These are phyloP conservation scores for Rhinogobius similis DNA, from an alignment of 2,113 vertebrate genomes.

Conservation along the genomic window DNA sequence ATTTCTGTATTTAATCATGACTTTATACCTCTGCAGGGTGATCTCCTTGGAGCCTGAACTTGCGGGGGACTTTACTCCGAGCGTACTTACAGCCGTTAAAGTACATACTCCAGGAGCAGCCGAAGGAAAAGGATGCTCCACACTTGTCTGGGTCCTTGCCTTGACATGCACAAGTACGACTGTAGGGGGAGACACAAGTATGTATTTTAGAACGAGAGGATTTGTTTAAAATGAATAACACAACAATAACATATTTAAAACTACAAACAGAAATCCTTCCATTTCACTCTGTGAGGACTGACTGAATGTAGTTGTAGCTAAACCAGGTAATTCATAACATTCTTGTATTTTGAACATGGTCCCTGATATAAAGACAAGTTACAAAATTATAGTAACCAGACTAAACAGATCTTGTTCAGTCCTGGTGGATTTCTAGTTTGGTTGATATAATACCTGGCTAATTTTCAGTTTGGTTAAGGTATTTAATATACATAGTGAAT, in stretches of 20 bases:
- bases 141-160: constrained; percentile 92
- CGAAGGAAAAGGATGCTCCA: constrained; percentile 97
- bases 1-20: background rate
- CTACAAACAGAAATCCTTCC: background rate
- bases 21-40: constrained; percentile 88
- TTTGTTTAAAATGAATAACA: background rate
- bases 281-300: background rate
- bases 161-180: constrained; percentile 98
- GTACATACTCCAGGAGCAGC: constrained; percentile 99
- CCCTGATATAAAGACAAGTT: background rate
- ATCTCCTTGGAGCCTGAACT: constrained; percentile 94
- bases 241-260: background rate
- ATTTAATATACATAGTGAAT: too few species aligned
- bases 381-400: background rate
- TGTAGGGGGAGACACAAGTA: constrained; percentile 70
- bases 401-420: background rate
- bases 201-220: background rate
- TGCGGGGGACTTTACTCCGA: constrained; percentile 94
- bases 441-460: too few species aligned
- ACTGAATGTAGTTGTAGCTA: background rate
- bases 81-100: constrained; percentile 99
- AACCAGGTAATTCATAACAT: background rate
- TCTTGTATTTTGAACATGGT: background rate
- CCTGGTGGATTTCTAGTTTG: too few species aligned
- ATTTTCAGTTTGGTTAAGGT: too few species aligned